Conservation (phyloP, 2,888 invertebrate genomes). For the Capitulum mitella region DNA sequence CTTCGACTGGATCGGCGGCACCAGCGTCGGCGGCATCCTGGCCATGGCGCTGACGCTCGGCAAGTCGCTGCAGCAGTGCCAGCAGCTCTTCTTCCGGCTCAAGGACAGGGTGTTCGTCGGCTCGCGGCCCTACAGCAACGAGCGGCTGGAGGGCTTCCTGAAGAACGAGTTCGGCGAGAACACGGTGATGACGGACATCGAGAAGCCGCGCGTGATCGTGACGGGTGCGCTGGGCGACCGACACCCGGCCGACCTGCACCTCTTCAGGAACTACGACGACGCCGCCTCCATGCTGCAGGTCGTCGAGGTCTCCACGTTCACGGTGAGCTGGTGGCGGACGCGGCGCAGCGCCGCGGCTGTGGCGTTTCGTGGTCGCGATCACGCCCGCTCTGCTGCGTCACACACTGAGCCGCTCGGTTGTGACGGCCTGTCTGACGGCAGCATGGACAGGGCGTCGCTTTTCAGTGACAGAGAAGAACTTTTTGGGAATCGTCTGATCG, state of each 20-base stretch:
- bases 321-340: conserved; percentile 12
- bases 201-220: conserved; percentile 38
- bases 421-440: too few relatives aligned
- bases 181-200: conserved; percentile 80
- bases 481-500: too few relatives aligned
- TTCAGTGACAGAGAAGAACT: too few relatives aligned
- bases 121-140: conserved; percentile 79
- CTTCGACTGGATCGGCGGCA: conserved; percentile 95
- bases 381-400: too few relatives aligned
- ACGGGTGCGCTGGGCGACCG: conserved; percentile 68
- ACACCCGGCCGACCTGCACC: conserved; percentile 85
- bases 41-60: conserved; percentile 71
- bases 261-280: conserved; percentile 84
- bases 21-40: conserved; percentile 80
- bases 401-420: too few relatives aligned
- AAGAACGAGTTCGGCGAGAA: conserved; percentile 78
- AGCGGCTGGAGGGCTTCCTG: conserved; percentile 73
- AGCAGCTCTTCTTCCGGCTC: conserved; percentile 84
- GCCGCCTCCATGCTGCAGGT: conserved; percentile 58
- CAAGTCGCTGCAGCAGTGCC: conserved; percentile 65
- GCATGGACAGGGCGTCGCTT: too few relatives aligned
- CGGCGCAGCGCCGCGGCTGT: too few relatives aligned
- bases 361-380: too few relatives aligned
- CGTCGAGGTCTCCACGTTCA: conserved; percentile 39
- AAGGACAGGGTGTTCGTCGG: conserved; percentile 93